A percentile compares a stretch with the other conserved stretches of the same genome.
phyloP scores from a whole-genome alignment of 1,140 invertebrate genomes.

The Bombus superbus region DNA sequence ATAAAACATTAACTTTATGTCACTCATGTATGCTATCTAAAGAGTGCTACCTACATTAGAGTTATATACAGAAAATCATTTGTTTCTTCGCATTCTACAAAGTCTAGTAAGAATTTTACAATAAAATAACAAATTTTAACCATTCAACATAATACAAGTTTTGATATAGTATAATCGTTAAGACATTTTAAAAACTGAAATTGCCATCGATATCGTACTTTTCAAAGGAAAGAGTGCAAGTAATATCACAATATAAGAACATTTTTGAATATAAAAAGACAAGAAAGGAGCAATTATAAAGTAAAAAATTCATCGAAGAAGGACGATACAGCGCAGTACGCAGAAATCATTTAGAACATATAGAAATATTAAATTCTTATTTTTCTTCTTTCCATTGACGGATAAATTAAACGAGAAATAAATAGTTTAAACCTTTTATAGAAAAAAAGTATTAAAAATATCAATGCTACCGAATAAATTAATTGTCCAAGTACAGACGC shows the following conservation, averaged over 20 bases:
- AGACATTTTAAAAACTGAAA: not conserved
- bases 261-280: not conserved
- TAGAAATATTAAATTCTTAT: not conserved
- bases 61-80: not conserved
- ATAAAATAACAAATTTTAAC: too few relatives aligned
- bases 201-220: not conserved
- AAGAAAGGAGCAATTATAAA: not conserved
- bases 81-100: not conserved
- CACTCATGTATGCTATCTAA: too few relatives aligned
- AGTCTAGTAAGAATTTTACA: not conserved
- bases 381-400: not conserved
- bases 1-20: too few relatives aligned
- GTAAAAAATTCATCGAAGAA: not conserved
- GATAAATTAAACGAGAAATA: not conserved
- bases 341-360: not conserved
- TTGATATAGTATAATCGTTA: too few relatives aligned
- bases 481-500: not conserved
- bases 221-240: too few relatives aligned
- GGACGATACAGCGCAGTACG: not conserved
- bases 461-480: not conserved
- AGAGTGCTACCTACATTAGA: too few relatives aligned
- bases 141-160: too few relatives aligned
- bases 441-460: slow-evolving; percentile 14
- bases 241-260: not conserved
- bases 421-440: not conserved